Evolutionary conservation across 2,888 invertebrate genomes (phyloP), one percentile per base, ranked within the genome.

Genomic region (Stictocephala bisonia): DNA sequence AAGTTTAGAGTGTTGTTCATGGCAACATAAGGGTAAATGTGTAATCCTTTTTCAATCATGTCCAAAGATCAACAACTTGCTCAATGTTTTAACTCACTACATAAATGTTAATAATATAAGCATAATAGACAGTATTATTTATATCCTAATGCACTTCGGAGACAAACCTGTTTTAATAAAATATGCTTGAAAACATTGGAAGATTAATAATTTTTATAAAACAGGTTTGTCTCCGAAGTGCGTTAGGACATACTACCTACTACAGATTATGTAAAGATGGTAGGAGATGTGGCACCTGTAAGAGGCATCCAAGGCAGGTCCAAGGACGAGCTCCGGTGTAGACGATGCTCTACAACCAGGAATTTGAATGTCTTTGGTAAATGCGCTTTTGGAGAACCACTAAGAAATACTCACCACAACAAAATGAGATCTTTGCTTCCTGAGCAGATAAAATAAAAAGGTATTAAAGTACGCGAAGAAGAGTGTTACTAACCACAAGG

Each of bases 321-420:
- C 53, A 53, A 6, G 53, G 53, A 53, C 53, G 53, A 27, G 11
- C 1, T 26, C 53, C 53, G n/a, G 22, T 53, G 53, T 53, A 22
- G 53, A 26, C 53, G n/a, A 7, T 53, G 53, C 26, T 53, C 53
- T 53, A 53, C 53, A 3, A 26, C 22, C 27, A 27, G 26, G 53
- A 22, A 53, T 3, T 27, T 27, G 3, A 24, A 53, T 53, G 53
- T 53, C 53, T 27, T 53, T 53, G 53, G 26, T 26, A 24, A 26
- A 2, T 53, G 53, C 26, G 9, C 53, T 26, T 53, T 26, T 53
- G 26, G 53, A 7, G n/a, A n/a, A 1, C 27, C 26, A 1, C 6
- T 53, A 6, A 1, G 53, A 4, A 53, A 53, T 26, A 3, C 22
- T 2, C 53, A 27, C 13, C 53, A 53, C 53, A 7, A 53, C 27